Base-by-base conservation (phyloP, 2,888 invertebrate genomes). In the Penaeus monodon region DNA sequence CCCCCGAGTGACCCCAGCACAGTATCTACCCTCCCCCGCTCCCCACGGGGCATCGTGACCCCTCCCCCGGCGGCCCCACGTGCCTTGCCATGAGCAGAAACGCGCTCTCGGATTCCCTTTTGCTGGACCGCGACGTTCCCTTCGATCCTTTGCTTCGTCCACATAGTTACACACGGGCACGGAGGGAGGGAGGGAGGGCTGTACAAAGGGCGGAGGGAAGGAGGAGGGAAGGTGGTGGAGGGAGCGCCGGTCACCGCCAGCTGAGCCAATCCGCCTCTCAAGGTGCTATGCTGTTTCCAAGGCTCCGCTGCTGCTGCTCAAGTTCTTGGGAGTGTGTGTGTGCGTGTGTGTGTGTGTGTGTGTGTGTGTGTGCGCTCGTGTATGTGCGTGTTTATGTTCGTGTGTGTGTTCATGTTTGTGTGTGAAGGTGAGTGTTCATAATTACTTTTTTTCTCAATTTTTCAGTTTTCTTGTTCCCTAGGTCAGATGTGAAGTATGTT, bases 71-170 rank as follows among this genome's bases (percentile, higher is more conserved):
- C 57, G 57, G 10, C 57, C 57, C 57, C 57, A 57, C 57, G 57
- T 57, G 57, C 57, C 57, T 57, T 17, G 57, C 57, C 57, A 57
- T 57, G 57, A 57, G 57, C 57, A 57, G 57, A 57, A 57, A 57
- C 57, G 57, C 57, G 57, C 57, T 57, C 57, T 57, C 57, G 17
- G 57, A 57, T 57, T 57, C 57, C 57, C 57, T 57, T 57, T 57
- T 57, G 57, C 57, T 20, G 57, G 57, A 57, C 57, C 57, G 57
- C 74, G 33, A 8, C 29, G 22, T 38, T 38, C 74, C 74, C 74
- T 33, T 74, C 74, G 29, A 27, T 20, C 74, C 74, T 38, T 74
- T 74, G 74, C 74, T 74, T 74, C 74, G 57, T 57, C 57, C 57
- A 57, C 57, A 57, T 57, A 57, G 57, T 57, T 57, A 57, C 57